Conservation (phyloP, 2,113 vertebrate genomes). For the Notechis scutatus region DNA sequence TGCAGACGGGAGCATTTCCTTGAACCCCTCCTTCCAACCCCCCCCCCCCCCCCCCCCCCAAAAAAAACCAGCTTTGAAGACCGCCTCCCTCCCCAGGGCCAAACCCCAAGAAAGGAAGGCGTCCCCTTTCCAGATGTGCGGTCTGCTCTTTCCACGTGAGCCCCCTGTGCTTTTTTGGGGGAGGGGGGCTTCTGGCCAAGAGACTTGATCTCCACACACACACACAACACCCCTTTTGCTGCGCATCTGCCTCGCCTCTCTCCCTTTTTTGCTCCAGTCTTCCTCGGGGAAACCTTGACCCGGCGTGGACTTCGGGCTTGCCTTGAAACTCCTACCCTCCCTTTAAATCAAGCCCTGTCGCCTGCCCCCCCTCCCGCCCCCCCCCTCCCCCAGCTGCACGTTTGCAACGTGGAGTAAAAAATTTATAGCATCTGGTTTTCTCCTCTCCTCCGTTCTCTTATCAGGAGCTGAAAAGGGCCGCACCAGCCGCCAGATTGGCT, state of each 20-base stretch:
- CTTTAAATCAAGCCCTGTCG: conserved; percentile 38
- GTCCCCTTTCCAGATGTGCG: not conserved
- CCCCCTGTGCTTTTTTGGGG: too few relatives aligned
- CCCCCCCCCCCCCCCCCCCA: not conserved
- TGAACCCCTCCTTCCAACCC: not conserved
- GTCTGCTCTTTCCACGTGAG: not conserved
- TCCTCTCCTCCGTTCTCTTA: conserved; percentile 52
- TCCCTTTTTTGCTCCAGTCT: not conserved
- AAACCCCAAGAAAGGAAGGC: not conserved
- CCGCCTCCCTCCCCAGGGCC: fast-evolving
- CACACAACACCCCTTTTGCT: too few relatives aligned
- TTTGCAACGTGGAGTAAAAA: conserved; percentile 56
- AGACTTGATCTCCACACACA: too few relatives aligned
- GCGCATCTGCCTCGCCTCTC: not conserved
- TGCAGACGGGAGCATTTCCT: not conserved
- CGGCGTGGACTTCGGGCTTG: not conserved
- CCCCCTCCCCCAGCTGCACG: not conserved
- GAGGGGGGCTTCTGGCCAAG: not conserved
- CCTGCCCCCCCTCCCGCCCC: not conserved
- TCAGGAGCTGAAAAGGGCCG: conserved; percentile 57
- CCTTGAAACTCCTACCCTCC: conserved; percentile 34
- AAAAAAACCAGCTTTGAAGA: not conserved
- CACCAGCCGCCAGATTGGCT: conserved; percentile 58
- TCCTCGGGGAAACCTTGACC: not conserved
- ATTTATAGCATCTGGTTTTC: conserved; percentile 58